Evolutionary conservation across 2,113 vertebrate genomes (phyloP).

Genomic region (Orycteropus afer): DNA sequence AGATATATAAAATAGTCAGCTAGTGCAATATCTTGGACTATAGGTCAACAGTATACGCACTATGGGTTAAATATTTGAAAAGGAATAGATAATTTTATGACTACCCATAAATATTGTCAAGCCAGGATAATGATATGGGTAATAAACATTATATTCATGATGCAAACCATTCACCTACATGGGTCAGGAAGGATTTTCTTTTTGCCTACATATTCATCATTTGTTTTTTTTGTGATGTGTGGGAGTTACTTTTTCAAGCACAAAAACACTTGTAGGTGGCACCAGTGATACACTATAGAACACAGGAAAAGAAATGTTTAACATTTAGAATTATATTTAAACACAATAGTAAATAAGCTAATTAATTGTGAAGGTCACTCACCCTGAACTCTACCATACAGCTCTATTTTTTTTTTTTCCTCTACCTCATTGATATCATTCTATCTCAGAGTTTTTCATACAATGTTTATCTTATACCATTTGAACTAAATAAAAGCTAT

Average conservation of each 20-base stretch:
- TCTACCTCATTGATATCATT: background rate
- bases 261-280: background rate
- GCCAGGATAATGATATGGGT: constrained; percentile 50
- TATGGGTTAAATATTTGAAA: constrained; percentile 18
- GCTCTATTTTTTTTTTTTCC: background rate
- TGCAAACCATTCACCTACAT: constrained; percentile 46
- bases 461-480: background rate
- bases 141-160: constrained; percentile 64
- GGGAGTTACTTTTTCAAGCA: background rate
- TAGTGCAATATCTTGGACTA: background rate
- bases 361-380: background rate
- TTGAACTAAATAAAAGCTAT: background rate
- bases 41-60: background rate
- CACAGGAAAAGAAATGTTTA: background rate
- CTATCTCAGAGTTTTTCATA: background rate
- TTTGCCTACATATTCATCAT: background rate
- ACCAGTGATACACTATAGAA: background rate
- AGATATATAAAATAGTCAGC: background rate
- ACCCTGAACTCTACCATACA: background rate
- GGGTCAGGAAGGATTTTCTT: constrained; percentile 30
- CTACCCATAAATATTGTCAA: constrained; percentile 64
- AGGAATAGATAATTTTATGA: constrained; percentile 55
- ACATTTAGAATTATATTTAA: constrained; percentile 20
- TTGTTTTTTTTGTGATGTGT: background rate
- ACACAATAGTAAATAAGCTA: background rate